These are phyloP conservation scores for Trachelus stipa DNA, from an alignment of 2,888 invertebrate genomes.

Conservation along the genomic window DNA sequence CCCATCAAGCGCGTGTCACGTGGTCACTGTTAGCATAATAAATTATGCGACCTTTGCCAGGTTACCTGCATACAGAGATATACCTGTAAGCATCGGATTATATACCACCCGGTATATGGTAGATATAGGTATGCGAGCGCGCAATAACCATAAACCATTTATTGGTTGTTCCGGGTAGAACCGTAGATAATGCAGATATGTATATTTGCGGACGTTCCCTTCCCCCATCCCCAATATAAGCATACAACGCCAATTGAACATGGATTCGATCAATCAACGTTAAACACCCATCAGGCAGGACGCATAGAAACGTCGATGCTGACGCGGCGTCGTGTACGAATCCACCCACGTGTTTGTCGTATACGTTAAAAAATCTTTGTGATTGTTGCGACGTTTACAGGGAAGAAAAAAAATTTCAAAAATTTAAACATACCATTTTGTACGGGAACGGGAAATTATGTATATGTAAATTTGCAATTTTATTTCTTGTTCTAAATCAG, in stretches of 20 bases:
- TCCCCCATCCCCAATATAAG: conserved; percentile 17
- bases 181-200: conserved; percentile 31
- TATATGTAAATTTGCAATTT: background rate
- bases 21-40: conserved; percentile 56
- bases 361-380: background rate
- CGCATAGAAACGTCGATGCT: conserved; percentile 7
- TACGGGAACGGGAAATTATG: background rate
- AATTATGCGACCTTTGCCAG: conserved; percentile 19
- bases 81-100: background rate
- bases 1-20: conserved; percentile 36
- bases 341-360: background rate
- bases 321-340: too few relatives aligned
- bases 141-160: conserved; percentile 42
- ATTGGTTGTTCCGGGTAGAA: conserved; percentile 32
- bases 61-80: background rate
- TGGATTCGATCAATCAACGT: conserved; percentile 45
- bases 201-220: conserved; percentile 8
- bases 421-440: background rate
- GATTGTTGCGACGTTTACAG: too few relatives aligned
- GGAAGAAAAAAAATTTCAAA: too few relatives aligned
- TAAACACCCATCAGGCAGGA: conserved; percentile 41
- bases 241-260: conserved; percentile 37
- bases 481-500: background rate
- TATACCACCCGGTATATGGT: background rate
- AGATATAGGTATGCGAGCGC: conserved; percentile 10